Conservation (phyloP, 2,797 vertebrate genomes). For the Cuniculus paca region DNA sequence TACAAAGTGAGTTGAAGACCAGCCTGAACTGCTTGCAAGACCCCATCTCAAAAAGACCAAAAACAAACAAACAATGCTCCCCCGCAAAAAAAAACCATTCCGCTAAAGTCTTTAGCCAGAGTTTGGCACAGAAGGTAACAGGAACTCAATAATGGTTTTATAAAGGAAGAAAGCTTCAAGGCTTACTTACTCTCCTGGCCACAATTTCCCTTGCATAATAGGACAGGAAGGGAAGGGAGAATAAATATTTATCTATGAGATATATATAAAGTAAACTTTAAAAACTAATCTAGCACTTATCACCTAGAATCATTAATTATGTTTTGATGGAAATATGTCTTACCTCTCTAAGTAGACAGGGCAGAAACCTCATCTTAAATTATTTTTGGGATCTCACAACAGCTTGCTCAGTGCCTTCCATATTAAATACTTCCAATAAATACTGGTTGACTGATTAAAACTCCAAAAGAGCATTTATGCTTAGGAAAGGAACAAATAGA, state of each 20-base stretch:
- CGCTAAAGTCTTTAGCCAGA: not conserved
- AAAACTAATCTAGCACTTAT: slow-evolving; percentile 17
- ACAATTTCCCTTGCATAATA: not conserved
- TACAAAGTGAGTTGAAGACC: no score
- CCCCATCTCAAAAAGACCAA: no score
- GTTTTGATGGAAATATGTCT: slow-evolving; percentile 48
- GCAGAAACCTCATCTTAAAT: slow-evolving; percentile 73
- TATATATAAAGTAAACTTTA: not conserved
- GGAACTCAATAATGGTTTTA: slow-evolving; percentile 28
- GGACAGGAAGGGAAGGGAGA: not conserved
- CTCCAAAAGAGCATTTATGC: slow-evolving; percentile 67
- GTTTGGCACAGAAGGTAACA: not conserved
- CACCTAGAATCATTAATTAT: not conserved
- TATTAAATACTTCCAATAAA: slow-evolving; percentile 70
- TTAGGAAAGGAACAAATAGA: slow-evolving; percentile 70
- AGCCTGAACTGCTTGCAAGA: no score
- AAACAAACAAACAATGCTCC: no score
- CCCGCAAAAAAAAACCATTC: not conserved
- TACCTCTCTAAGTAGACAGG: slow-evolving; percentile 57
- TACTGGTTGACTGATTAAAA: slow-evolving; percentile 60
- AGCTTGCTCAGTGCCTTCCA: slow-evolving; percentile 72
- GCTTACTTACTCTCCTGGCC: not conserved
- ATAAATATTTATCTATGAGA: not conserved
- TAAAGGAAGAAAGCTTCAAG: not conserved
- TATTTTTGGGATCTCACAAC: slow-evolving; percentile 57